These are phyloP conservation scores for Petrocephalus schoutedeni DNA, from an alignment of 2,797 vertebrate genomes.

Conservation along the genomic window DNA sequence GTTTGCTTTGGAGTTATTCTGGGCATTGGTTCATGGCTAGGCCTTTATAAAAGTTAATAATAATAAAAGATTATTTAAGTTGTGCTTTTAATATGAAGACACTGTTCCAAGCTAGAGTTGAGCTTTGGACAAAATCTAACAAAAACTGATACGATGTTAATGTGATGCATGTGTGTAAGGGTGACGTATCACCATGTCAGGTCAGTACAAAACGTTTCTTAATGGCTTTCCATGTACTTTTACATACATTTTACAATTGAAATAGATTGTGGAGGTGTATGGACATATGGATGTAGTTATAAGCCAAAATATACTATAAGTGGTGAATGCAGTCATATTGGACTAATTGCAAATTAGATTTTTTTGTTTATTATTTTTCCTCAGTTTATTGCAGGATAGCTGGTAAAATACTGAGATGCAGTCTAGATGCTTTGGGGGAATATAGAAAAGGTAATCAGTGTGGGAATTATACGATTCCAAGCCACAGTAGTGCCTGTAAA, in stretches of 20 bases:
- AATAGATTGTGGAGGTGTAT: background rate
- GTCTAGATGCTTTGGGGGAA: background rate
- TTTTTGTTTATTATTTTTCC: background rate
- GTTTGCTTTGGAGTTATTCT: constrained; percentile 23
- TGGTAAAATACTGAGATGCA: background rate
- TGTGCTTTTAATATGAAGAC: background rate
- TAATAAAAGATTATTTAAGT: constrained; percentile 34
- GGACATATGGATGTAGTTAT: background rate
- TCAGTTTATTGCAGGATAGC: background rate
- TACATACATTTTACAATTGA: background rate
- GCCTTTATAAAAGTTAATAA: background rate
- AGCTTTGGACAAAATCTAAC: background rate
- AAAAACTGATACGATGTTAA: background rate
- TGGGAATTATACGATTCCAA: background rate
- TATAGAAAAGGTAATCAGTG: too few species aligned
- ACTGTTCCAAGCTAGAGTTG: background rate
- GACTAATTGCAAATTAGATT: background rate
- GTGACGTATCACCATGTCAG: background rate
- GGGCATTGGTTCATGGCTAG: background rate
- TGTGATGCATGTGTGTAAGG: background rate
- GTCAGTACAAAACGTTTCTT: background rate
- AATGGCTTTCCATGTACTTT: background rate
- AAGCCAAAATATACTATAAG: background rate
- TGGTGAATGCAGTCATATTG: background rate
- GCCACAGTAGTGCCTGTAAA: background rate